Percentiles rank a stretch among this genome's conserved stretches.
These are phyloP conservation scores for Zelleria hepariella DNA, from an alignment of 2,888 invertebrate species.

Conservation along the genomic window DNA sequence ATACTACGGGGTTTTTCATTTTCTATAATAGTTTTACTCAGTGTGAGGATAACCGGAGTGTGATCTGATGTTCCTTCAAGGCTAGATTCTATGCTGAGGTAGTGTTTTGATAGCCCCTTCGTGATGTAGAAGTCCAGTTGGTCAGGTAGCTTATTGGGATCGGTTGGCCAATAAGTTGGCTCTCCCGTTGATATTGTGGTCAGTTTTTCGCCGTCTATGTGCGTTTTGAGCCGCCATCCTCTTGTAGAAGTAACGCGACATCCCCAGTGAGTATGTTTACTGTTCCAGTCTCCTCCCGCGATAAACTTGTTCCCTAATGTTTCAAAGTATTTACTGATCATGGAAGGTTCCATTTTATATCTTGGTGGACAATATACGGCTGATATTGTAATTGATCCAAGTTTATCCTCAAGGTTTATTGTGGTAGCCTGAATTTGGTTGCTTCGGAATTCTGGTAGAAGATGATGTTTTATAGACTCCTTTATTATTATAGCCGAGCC, in stretches of 20 bases:
- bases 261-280: slow-evolving; percentile 10
- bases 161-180: too few relatives aligned
- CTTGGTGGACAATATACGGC: slow-evolving; percentile 11
- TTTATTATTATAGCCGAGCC: slow-evolving; percentile 11
- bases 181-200: too few relatives aligned
- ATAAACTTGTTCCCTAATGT: slow-evolving; percentile 9
- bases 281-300: slow-evolving; percentile 13
- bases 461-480: slow-evolving; percentile 6
- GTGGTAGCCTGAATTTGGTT: slow-evolving; percentile 7
- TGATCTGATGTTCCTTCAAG: too few relatives aligned
- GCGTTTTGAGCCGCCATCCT: slow-evolving; percentile 7
- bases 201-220: too few relatives aligned
- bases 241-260: slow-evolving; percentile 8
- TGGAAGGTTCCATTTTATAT: background rate
- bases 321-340: slow-evolving; percentile 2
- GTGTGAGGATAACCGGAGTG: too few relatives aligned
- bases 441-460: background rate
- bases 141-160: too few relatives aligned
- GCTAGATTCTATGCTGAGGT: too few relatives aligned
- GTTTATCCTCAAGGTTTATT: background rate
- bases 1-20: too few relatives aligned
- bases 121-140: too few relatives aligned
- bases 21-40: too few relatives aligned
- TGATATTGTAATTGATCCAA: slow-evolving; percentile 4
- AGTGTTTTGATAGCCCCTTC: too few relatives aligned